phyloP scores from a whole-genome alignment of 2,113 vertebrate genomes.

The Fregata magnificens region DNA sequence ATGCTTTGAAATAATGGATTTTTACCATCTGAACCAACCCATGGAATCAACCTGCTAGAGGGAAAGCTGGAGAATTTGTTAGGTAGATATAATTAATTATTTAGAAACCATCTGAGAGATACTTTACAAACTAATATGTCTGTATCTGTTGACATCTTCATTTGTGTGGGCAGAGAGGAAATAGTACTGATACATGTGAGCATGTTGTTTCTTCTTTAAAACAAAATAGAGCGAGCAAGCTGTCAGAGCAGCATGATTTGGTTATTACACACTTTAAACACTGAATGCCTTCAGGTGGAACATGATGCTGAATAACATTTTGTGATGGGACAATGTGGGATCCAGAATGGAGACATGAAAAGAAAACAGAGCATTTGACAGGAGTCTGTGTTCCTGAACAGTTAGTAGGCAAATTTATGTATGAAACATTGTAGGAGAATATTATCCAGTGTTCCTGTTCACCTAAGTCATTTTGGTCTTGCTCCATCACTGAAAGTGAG shows the following conservation, averaged over 20 bases:
- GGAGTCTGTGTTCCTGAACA: not conserved
- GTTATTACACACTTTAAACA: not conserved
- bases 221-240: fast-evolving
- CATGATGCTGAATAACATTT: not conserved
- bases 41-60: not conserved
- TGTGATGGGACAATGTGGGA: not conserved
- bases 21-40: not conserved
- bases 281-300: not conserved
- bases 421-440: not conserved
- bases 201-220: not conserved
- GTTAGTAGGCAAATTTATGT: not conserved
- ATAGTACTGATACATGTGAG: not conserved
- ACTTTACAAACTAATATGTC: not conserved
- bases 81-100: not conserved
- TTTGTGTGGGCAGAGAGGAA: not conserved
- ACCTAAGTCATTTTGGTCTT: not conserved
- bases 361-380: not conserved
- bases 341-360: not conserved
- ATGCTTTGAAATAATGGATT: not conserved
- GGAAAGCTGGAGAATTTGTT: not conserved
- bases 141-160: not conserved
- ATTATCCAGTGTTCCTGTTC: not conserved
- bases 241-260: not conserved
- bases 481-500: not conserved
- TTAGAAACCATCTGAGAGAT: not conserved